These are phyloP conservation scores for Malaclemys terrapin DNA, from an alignment of 2,113 vertebrate genomes.

Conservation along the genomic window DNA sequence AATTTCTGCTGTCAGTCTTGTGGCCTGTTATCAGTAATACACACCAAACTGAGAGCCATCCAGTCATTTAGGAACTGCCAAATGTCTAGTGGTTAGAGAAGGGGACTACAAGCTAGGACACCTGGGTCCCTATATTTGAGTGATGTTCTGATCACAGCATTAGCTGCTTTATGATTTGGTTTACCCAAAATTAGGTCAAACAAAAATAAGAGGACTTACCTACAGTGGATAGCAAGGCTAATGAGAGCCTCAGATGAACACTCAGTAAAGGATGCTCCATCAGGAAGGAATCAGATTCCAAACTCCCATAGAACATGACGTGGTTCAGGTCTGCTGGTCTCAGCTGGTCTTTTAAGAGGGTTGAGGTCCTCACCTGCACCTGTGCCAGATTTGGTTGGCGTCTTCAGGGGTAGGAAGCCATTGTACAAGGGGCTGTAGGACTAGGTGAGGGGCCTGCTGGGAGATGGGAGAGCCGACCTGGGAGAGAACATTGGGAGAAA, in stretches of 20 bases:
- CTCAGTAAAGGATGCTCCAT: too few species aligned
- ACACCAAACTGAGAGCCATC: not conserved
- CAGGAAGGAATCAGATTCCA: not conserved
- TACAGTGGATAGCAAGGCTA: not conserved
- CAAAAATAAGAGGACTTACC: not conserved
- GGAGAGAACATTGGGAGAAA: not conserved
- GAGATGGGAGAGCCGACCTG: not conserved
- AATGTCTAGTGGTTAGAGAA: not conserved
- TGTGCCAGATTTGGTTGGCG: not conserved
- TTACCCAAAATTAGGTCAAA: not conserved
- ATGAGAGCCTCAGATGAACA: not conserved
- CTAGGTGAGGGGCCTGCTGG: not conserved
- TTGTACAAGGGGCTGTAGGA: not conserved
- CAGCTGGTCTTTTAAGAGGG: not conserved
- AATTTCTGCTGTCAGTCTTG: not conserved
- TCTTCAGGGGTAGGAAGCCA: not conserved
- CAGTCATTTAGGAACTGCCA: not conserved
- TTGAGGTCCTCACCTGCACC: not conserved
- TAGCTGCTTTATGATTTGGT: not conserved
- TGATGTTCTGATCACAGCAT: not conserved
- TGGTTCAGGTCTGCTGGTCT: not conserved
- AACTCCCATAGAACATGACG: not conserved
- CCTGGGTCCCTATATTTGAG: not conserved
- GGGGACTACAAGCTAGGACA: not conserved
- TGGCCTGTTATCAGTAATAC: not conserved